Evolutionary conservation across 2,113 vertebrate genomes (phyloP), one percentile per base, ranked within the genome.

Genomic region (Heterotis niloticus): DNA sequence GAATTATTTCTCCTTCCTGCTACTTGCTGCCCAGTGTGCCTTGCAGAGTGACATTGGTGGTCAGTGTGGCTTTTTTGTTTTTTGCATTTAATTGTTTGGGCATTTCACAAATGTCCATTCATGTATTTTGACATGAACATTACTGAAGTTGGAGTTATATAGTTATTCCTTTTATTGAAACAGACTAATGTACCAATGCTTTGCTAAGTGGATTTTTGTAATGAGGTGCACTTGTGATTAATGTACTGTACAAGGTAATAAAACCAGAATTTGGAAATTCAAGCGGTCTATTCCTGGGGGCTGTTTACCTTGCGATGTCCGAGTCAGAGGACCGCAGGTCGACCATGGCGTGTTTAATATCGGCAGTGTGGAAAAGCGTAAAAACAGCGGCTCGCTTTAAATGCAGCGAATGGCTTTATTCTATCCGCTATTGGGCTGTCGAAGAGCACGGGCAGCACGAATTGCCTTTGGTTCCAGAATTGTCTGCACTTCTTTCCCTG

Each of bases 1-100:
- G 92, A 92, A 91, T 89, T 85, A 67, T 91, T 86, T 90, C 87
- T 88, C 89, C 86, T 88, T 88, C 84, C 82, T 84, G 84, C 82
- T 26, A 14, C n/a, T 69, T 44, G 57, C 54, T 67, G 64, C 66
- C 77, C 24, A 16, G 62, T 4, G 59, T 29, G 1, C 34, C 29
- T 23, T 51, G n/a, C 60, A 29, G 20, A 26, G 68, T 51, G 68
- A 5, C 34, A 29, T 20, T 71, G 68, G 16, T 18, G 62, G 60
- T 51, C 5, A 23, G 34, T 11, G n/a, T n/a, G n/a, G n/a, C n/a
- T n/a, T n/a, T n/a, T n/a, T n/a, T n/a, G n/a, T 64, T 62, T 64
- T 26, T 7, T 23, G 9, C 16, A 52, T 13, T 56, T 23, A 16
- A 14, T 17, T 74, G 72, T 24, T 29, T 28, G 72, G 52, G 24